Base-by-base conservation (phyloP, 2,113 vertebrate genomes). In the Nannobrachium achirus region DNA sequence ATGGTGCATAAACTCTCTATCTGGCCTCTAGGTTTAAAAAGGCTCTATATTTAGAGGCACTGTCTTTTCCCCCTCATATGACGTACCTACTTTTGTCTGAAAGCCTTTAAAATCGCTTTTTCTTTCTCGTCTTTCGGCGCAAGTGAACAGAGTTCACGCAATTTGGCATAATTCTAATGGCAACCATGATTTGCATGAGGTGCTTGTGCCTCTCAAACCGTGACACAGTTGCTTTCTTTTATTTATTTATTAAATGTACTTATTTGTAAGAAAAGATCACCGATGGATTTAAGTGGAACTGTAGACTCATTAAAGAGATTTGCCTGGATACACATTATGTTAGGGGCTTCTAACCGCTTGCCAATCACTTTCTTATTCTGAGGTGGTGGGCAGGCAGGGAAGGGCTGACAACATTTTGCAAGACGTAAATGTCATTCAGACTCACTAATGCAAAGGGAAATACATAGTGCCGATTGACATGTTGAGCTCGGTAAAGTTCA, bases 1-100 rank as follows among this genome's bases (percentile, higher is more conserved):
- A 92, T 92, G 84, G 92, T 94, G 94, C 93, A 93, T 93, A 92
- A 91, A 90, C 90, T 91, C 89, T 93, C 59, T 79, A 64, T 87
- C 84, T 90, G 89, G 86, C 90, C 93, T 93, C 90, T 91, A 78
- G 69, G 42, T 72, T 70, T 56, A 79, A 80, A 79, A 64, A n/a
- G 3, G 8, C 10, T 5, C 57, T 13, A 63, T 14, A 70, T 73
- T 41, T 64, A 57, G 15, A 63, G 75, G 51, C n/a, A 66, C 56
- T 71, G 61, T 70, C 50, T 71, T 44, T 48, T 63, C 19, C 60
- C 9, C 66, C 0, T 3, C 13, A 51, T 56, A 69, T 56, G 66
- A 25, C 10, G 71, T 59, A 81, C 10, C 50, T 52, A 4, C 46
- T 38, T 55, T 52, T 2, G 56, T 58, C 63, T 55, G 4, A 79